These are phyloP conservation scores for Sebastes nivosus DNA, from an alignment of 2,797 vertebrate genomes.

Conservation along the genomic window DNA sequence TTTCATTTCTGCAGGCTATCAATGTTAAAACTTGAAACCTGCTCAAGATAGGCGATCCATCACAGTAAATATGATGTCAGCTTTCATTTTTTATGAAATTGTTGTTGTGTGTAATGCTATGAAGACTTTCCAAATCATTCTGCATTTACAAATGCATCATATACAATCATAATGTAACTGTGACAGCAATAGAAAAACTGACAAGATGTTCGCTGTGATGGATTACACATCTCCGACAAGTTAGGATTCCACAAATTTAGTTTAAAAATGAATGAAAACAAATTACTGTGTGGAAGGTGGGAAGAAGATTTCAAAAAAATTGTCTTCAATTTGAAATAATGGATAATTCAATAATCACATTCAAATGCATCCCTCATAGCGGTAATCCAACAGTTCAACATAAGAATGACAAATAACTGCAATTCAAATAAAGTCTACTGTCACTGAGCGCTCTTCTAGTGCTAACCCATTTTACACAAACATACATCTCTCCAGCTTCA, in stretches of 20 bases:
- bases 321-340: background rate
- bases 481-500: background rate
- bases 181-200: conserved; percentile 12
- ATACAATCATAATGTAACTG: background rate
- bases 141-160: conserved; percentile 5
- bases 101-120: background rate
- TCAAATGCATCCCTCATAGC: background rate
- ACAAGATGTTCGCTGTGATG: conserved; percentile 20
- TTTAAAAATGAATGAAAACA: conserved; percentile 8
- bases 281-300: background rate
- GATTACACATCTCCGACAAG: conserved; percentile 9
- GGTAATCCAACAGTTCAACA: background rate
- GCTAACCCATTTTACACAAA: background rate
- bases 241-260: conserved; percentile 1
- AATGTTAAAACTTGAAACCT: background rate
- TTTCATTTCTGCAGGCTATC: background rate
- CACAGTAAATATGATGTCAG: conserved; percentile 24
- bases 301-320: background rate
- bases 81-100: conserved; percentile 25
- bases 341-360: background rate
- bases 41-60: conserved; percentile 23
- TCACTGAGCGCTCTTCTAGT: background rate
- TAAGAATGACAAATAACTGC: background rate
- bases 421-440: background rate
- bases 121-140: conserved; percentile 12